These are phyloP conservation scores for Neogale vison DNA, from an alignment of 2,113 vertebrate species.

Conservation along the genomic window DNA sequence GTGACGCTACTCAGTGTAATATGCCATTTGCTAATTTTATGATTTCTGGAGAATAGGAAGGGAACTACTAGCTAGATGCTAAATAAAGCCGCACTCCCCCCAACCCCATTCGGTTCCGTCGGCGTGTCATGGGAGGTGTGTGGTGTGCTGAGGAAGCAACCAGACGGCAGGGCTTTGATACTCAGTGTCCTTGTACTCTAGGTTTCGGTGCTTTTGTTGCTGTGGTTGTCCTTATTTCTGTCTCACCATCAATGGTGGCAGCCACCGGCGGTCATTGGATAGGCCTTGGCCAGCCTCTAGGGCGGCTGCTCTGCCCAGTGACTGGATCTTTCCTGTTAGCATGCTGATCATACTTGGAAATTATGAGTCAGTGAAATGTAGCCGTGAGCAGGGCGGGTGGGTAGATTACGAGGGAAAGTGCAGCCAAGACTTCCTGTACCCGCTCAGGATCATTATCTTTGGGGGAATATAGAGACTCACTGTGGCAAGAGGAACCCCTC, in stretches of 20 bases:
- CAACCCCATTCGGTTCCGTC: background rate
- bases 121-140: background rate
- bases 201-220: background rate
- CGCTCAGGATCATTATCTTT: slow-evolving; percentile 66
- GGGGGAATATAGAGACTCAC: slow-evolving; percentile 60
- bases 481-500: slow-evolving; percentile 45
- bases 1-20: slow-evolving; percentile 51
- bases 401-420: slow-evolving; percentile 70
- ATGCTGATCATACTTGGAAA: slow-evolving; percentile 79
- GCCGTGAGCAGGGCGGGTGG: slow-evolving; percentile 72
- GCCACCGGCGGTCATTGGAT: background rate
- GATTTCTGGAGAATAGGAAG: slow-evolving; percentile 65
- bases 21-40: slow-evolving; percentile 39
- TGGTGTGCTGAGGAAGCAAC: background rate
- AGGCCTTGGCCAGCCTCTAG: slow-evolving; percentile 29
- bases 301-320: slow-evolving; percentile 67
- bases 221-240: background rate
- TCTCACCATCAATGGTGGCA: background rate
- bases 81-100: background rate
- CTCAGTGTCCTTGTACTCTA: background rate
- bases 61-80: slow-evolving; percentile 57
- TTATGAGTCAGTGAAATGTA: slow-evolving; percentile 82
- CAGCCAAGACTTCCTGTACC: slow-evolving; percentile 75
- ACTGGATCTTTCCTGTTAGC: slow-evolving; percentile 68
- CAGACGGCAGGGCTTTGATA: background rate